A percentile compares a stretch with the other conserved stretches of the same genome.
These are phyloP conservation scores for Mus spretus DNA, from an alignment of 2,797 vertebrate genomes.

Conservation along the genomic window DNA sequence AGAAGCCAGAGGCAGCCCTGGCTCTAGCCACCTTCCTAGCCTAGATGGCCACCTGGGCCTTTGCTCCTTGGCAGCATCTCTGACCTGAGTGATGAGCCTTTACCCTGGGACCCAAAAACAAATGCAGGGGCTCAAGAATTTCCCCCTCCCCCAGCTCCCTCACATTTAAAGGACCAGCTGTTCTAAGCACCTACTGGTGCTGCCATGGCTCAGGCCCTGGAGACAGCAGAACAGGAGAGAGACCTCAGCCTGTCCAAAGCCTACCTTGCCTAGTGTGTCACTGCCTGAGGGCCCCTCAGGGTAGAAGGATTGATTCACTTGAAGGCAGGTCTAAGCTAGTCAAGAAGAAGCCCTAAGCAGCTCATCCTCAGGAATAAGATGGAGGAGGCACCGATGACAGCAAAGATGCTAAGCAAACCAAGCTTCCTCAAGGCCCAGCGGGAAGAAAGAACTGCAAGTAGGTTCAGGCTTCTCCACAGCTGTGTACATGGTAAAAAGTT, in stretches of 20 bases:
- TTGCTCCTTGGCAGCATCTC: background rate
- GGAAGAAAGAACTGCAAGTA: background rate
- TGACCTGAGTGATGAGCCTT: background rate
- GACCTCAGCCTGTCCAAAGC: background rate
- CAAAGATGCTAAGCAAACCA: background rate
- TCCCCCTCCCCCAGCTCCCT: background rate
- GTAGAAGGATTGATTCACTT: background rate
- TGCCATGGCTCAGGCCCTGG: background rate
- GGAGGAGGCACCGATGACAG: too few species aligned
- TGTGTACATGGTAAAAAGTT: background rate
- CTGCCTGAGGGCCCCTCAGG: background rate
- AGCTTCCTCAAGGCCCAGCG: background rate
- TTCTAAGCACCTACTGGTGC: background rate
- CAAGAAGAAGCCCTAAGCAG: background rate
- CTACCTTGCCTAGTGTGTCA: background rate
- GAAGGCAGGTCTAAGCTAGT: background rate
- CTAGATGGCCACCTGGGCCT: background rate
- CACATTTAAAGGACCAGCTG: background rate
- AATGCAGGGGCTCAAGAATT: background rate
- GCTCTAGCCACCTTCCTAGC: background rate
- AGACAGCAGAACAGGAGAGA: background rate
- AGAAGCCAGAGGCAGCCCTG: background rate
- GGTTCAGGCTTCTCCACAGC: background rate
- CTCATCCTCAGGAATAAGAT: background rate
- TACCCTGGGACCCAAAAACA: background rate